phyloP scores from a whole-genome alignment of 2,113 vertebrate genomes.

The Balaeniceps rex region DNA sequence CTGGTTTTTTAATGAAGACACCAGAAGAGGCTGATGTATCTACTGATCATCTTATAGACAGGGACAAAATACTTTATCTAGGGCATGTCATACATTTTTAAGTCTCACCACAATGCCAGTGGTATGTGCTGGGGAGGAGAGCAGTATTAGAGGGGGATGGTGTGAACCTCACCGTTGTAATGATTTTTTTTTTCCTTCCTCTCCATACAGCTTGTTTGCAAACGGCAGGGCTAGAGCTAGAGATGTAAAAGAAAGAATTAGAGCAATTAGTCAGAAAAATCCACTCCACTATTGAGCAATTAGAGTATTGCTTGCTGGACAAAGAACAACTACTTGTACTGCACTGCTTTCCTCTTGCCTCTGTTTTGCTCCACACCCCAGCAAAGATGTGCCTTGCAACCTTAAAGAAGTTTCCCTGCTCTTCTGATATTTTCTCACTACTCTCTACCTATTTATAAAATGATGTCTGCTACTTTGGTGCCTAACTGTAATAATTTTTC shows the following conservation, averaged over 20 bases:
- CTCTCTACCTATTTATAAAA: background rate
- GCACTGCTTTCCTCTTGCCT: background rate
- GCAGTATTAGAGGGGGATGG: background rate
- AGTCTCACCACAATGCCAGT: background rate
- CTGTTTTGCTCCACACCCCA: background rate
- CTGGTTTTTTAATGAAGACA: background rate
- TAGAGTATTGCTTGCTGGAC: background rate
- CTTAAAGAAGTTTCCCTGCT: background rate
- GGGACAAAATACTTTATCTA: background rate
- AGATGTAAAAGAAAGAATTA: background rate
- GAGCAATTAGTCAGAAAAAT: background rate
- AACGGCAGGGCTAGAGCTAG: background rate
- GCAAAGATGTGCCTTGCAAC: background rate
- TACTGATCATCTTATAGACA: background rate
- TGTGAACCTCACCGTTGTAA: background rate
- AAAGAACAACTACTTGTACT: background rate
- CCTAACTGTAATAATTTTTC: background rate
- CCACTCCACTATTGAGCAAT: background rate
- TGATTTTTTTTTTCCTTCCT: background rate
- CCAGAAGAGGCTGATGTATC: background rate
- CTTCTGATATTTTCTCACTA: background rate
- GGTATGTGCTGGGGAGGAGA: background rate
- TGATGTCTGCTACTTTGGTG: constrained; percentile 1
- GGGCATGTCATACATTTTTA: background rate
- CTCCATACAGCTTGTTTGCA: background rate